Evolutionary conservation across 2,797 vertebrate species (phyloP).

Genomic region (Sebastes nivosus): DNA sequence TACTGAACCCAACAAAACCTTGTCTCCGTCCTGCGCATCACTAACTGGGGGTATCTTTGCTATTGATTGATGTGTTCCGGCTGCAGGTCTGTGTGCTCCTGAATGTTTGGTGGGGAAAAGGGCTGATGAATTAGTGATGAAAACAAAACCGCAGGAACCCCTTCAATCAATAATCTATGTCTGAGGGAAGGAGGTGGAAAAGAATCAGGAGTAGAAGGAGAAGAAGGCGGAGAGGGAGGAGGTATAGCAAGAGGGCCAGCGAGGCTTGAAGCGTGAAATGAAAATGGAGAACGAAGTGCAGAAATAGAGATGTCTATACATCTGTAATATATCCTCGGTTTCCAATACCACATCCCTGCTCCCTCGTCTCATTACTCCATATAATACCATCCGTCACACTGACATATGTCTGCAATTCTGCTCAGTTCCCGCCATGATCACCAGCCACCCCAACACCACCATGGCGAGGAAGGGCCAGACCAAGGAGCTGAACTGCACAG

Average conservation of each 20-base stretch:
- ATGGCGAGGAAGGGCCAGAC: constrained; percentile 96
- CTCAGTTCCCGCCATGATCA: constrained; percentile 98
- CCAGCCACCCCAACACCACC: constrained; percentile 96
- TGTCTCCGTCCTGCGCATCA: constrained; percentile 44
- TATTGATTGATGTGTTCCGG: constrained; percentile 69
- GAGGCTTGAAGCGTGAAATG: constrained; percentile 77
- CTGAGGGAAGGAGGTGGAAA: constrained; percentile 48
- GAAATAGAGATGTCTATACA: constrained; percentile 72
- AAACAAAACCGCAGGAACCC: constrained; percentile 78
- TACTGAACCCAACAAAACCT: constrained; percentile 50
- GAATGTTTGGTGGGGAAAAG: constrained; percentile 62
- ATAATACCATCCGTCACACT: constrained; percentile 57
- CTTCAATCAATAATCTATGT: constrained; percentile 73
- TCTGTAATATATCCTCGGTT: constrained; percentile 63
- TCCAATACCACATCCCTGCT: constrained; percentile 47
- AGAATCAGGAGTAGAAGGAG: constrained; percentile 35
- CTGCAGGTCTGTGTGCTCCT: constrained; percentile 43
- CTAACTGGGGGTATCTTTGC: constrained; percentile 44
- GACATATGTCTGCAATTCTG: constrained; percentile 53
- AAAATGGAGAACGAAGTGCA: constrained; percentile 55
- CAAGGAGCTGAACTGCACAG: constrained; percentile 96
- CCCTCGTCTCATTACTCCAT: constrained; percentile 65
- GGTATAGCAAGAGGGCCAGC: constrained; percentile 34
- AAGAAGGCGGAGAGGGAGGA: constrained; percentile 39
- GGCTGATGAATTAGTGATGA: constrained; percentile 79